phyloP scores from a whole-genome alignment of 2,113 vertebrate genomes.

The Cynoglossus semilaevis region DNA sequence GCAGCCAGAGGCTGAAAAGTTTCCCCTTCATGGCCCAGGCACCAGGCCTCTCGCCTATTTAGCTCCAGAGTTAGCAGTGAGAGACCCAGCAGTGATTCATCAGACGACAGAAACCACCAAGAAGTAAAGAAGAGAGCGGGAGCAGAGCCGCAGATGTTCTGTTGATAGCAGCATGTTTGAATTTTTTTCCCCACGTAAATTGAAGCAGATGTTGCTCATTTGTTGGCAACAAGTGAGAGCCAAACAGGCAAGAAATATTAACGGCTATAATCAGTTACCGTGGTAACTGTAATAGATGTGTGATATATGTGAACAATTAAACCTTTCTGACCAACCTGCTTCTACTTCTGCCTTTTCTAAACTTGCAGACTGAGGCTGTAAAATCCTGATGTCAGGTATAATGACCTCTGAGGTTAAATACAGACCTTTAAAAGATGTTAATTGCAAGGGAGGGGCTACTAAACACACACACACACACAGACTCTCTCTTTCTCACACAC shows the following conservation, averaged over 20 bases:
- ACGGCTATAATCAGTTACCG: neutral
- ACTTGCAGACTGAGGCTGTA: neutral
- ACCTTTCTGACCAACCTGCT: too few relatives aligned
- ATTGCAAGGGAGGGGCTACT: slow-evolving; percentile 37
- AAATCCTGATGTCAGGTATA: neutral
- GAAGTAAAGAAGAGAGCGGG: slow-evolving; percentile 17
- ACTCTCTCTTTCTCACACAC: slow-evolving; percentile 6
- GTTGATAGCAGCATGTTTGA: slow-evolving; percentile 6
- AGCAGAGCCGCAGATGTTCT: neutral
- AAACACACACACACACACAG: slow-evolving; percentile 12
- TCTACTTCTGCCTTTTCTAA: too few relatives aligned
- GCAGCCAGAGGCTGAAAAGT: slow-evolving; percentile 8
- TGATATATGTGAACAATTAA: too few relatives aligned
- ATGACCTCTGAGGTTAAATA: slow-evolving; percentile 40
- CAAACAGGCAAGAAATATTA: neutral
- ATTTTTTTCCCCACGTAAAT: neutral
- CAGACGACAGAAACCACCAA: slow-evolving; percentile 42
- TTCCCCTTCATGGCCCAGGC: slow-evolving; percentile 45
- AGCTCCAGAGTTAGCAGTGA: too few relatives aligned
- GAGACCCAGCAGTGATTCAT: slow-evolving; percentile 16
- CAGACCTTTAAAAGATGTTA: slow-evolving; percentile 37
- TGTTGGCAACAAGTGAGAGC: neutral
- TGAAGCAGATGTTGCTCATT: slow-evolving; percentile 8
- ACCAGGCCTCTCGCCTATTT: slow-evolving; percentile 32
- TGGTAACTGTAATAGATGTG: too few relatives aligned